Evolutionary conservation across 53 echinoderm and acorn worm species (phyloP).

Genomic region (Pentamera pediparva): DNA sequence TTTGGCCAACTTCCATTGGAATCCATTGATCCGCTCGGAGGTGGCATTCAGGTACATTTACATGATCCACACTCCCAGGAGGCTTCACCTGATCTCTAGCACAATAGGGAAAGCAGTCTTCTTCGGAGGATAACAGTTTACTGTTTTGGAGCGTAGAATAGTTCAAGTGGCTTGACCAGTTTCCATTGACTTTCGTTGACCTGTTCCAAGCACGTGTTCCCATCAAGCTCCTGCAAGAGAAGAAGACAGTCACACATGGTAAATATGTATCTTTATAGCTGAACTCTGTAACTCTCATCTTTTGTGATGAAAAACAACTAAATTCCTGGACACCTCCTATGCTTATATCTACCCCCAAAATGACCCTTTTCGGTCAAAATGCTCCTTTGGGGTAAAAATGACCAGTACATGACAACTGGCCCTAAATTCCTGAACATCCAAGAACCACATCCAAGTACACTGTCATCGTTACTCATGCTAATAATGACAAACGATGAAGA

Average conservation of each 20-base stretch:
- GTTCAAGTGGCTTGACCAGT: conserved; percentile 67
- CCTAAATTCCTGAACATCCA: too few relatives aligned
- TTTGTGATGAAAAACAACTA: not conserved
- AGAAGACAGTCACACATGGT: too few relatives aligned
- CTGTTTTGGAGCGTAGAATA: conserved; percentile 60
- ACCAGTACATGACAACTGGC: too few relatives aligned
- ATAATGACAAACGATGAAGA: too few relatives aligned
- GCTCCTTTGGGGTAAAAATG: too few relatives aligned
- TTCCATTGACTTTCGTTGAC: conserved; percentile 87
- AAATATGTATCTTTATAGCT: too few relatives aligned
- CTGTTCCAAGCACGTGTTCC: conserved; percentile 72
- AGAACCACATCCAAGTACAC: too few relatives aligned
- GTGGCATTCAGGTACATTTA: not conserved
- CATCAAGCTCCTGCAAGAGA: conserved; percentile 55
- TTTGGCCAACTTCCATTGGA: too few relatives aligned
- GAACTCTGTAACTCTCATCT: too few relatives aligned
- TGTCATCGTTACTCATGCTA: too few relatives aligned
- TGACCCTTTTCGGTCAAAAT: too few relatives aligned
- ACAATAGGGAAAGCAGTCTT: not conserved
- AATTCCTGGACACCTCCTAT: not conserved
- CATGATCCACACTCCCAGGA: not conserved
- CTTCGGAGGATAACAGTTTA: conserved; percentile 19
- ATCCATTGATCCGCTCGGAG: not conserved
- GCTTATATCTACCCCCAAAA: not conserved
- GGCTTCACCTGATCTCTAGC: not conserved